Percentiles rank a stretch among this genome's conserved stretches.
Evolutionary conservation across 2,113 vertebrate genomes (phyloP).

Genomic region (Echinops telfairi): DNA sequence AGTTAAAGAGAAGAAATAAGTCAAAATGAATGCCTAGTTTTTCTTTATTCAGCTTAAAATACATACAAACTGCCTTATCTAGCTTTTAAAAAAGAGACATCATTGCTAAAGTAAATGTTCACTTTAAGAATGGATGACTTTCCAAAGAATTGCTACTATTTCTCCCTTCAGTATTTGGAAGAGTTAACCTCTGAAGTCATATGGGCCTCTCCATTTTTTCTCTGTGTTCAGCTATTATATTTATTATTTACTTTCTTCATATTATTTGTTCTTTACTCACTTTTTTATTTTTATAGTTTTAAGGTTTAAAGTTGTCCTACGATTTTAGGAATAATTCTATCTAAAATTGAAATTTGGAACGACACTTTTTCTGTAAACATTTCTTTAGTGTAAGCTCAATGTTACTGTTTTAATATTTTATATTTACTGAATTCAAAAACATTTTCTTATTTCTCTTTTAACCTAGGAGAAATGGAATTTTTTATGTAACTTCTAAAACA

Average conservation of each 20-base stretch:
- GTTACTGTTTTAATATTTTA: neutral
- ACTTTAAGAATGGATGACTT: neutral
- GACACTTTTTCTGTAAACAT: neutral
- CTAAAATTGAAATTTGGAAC: neutral
- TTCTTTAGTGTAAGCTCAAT: neutral
- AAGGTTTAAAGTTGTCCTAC: neutral
- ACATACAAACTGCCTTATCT: too few relatives aligned
- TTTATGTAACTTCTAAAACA: neutral
- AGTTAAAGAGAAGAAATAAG: neutral
- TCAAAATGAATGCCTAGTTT: conserved; percentile 18
- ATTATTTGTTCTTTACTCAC: too few relatives aligned
- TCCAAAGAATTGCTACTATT: neutral
- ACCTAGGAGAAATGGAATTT: neutral
- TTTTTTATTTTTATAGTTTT: neutral
- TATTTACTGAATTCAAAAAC: neutral
- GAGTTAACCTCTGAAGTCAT: neutral
- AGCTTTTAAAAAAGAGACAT: too few relatives aligned
- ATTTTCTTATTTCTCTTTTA: neutral
- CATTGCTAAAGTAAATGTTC: too few relatives aligned
- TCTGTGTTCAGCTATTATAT: neutral
- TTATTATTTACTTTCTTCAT: neutral
- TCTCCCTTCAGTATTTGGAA: neutral
- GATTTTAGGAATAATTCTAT: neutral
- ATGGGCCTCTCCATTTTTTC: neutral
- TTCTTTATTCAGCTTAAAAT: neutral